Evolutionary conservation across 2,797 vertebrate species (phyloP).

Genomic region (Triplophysa yarkandensis): DNA sequence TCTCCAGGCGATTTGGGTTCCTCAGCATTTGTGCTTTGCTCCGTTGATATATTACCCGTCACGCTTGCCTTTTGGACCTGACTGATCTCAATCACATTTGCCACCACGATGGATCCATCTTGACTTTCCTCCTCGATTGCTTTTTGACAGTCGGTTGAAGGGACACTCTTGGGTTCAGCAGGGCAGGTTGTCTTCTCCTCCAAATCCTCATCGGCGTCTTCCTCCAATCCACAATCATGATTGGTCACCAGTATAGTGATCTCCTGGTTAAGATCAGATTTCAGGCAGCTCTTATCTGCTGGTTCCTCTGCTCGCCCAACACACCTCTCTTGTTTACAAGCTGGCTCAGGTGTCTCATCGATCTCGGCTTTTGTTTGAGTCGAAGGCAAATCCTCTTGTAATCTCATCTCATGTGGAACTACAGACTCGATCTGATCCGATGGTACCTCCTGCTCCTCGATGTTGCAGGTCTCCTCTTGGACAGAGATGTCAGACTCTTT

Average conservation of each 20-base stretch:
- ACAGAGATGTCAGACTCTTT: constrained; percentile 9
- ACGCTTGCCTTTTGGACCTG: constrained; percentile 42
- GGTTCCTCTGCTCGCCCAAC: constrained; percentile 42
- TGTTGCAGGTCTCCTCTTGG: constrained; percentile 25
- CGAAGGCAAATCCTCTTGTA: constrained; percentile 40
- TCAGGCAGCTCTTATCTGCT: constrained; percentile 52
- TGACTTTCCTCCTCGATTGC: constrained; percentile 32
- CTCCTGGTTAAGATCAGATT: constrained; percentile 67
- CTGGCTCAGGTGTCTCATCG: neutral
- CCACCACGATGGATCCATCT: constrained; percentile 49
- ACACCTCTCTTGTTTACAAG: neutral
- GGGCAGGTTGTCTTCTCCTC: constrained; percentile 32
- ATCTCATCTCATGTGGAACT: constrained; percentile 19
- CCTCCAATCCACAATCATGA: constrained; percentile 60
- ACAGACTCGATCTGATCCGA: constrained; percentile 27
- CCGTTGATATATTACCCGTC: constrained; percentile 16
- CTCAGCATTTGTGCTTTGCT: constrained; percentile 8
- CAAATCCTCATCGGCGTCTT: constrained; percentile 38
- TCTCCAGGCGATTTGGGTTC: neutral
- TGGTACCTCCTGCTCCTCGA: constrained; percentile 14
- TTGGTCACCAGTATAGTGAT: constrained; percentile 79
- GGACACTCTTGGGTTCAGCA: constrained; percentile 57
- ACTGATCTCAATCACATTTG: constrained; percentile 55
- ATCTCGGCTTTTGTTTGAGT: constrained; percentile 32
- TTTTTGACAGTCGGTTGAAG: constrained; percentile 56